phyloP scores from a whole-genome alignment of 1,140 invertebrate species.

The Hyles vespertilio region DNA sequence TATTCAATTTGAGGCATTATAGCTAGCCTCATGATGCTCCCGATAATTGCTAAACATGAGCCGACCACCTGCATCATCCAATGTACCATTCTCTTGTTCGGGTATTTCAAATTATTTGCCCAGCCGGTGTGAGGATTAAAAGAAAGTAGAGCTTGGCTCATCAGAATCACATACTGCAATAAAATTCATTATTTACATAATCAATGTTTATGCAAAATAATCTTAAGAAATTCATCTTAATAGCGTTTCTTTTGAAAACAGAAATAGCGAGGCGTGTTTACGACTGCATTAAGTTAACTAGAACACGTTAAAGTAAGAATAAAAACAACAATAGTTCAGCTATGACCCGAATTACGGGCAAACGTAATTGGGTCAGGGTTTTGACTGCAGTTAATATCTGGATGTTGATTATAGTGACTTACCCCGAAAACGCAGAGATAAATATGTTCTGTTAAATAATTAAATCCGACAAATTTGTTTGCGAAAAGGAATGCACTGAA shows the following conservation, averaged over 20 bases:
- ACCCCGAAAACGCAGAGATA: slow-evolving; percentile 32
- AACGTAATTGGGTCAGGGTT: too few relatives aligned
- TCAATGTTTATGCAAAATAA: too few relatives aligned
- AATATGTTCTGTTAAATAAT: slow-evolving; percentile 20
- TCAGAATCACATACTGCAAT: slow-evolving; percentile 39
- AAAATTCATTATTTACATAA: slow-evolving; percentile 1
- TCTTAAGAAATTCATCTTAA: too few relatives aligned
- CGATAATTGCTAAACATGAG: slow-evolving; percentile 24
- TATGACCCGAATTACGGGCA: too few relatives aligned
- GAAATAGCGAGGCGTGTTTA: too few relatives aligned
- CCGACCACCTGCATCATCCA: slow-evolving; percentile 29
- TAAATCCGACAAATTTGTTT: slow-evolving; percentile 8
- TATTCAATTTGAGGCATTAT: slow-evolving; percentile 11
- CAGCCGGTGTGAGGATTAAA: slow-evolving; percentile 26
- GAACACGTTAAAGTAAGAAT: too few relatives aligned
- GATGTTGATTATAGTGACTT: slow-evolving; percentile 9
- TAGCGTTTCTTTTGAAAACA: too few relatives aligned
- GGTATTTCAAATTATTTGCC: slow-evolving; percentile 17
- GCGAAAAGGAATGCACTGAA: slow-evolving; percentile 23
- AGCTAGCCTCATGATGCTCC: slow-evolving; percentile 26
- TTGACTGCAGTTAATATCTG: too few relatives aligned
- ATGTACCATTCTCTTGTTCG: slow-evolving; percentile 24
- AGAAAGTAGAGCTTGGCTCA: slow-evolving; percentile 28
- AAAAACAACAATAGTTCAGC: too few relatives aligned
- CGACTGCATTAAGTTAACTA: too few relatives aligned